Conservation (phyloP, 2,888 invertebrate species). For the Brenthis ino region DNA sequence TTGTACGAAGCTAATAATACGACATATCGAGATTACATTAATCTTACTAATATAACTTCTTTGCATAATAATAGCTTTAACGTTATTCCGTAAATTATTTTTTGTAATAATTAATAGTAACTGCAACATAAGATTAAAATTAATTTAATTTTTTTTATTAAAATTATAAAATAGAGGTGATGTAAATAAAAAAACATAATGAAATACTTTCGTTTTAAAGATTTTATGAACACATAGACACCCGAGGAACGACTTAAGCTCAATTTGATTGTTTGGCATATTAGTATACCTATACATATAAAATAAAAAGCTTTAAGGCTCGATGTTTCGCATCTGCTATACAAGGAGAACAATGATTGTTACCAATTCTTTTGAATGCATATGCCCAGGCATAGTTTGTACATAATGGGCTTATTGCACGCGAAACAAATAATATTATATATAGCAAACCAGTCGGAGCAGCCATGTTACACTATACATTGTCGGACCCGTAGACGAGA, state of each 20-base stretch:
- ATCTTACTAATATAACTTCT: conserved; percentile 15
- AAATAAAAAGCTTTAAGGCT: background rate
- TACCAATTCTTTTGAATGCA: conserved; percentile 28
- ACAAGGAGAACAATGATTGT: conserved; percentile 29
- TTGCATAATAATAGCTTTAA: conserved; percentile 10
- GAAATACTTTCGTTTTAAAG: too few species aligned
- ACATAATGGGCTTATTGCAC: conserved; percentile 17
- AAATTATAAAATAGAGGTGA: too few species aligned
- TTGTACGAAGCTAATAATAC: conserved; percentile 21
- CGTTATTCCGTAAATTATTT: conserved; percentile 10
- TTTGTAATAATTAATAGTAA: background rate
- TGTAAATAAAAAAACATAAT: too few species aligned
- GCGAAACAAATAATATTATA: conserved; percentile 13
- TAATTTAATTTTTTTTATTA: too few species aligned
- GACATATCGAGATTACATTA: conserved; percentile 23
- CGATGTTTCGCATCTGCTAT: conserved; percentile 8
- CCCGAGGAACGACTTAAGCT: too few species aligned
- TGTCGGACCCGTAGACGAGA: background rate
- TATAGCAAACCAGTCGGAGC: conserved; percentile 16
- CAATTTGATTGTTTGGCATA: background rate
- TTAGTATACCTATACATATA: background rate
- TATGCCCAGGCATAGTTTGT: conserved; percentile 13
- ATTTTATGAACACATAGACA: too few species aligned
- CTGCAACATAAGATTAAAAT: background rate
- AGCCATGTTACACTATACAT: background rate